Conservation (phyloP, 2,113 vertebrate genomes). For the Pelmatolapia mariae region DNA sequence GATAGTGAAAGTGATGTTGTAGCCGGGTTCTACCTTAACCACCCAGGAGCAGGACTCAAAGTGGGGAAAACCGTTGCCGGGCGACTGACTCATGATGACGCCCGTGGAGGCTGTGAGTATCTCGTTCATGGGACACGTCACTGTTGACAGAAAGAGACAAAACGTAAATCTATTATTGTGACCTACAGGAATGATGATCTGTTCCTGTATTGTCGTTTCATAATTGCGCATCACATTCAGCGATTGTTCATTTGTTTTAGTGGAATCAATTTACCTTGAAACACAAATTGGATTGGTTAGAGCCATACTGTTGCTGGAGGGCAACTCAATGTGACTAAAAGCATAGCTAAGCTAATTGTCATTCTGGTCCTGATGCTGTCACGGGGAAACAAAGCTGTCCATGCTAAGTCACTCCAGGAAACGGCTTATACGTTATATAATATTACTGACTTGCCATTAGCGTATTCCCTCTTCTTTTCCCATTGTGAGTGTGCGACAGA, state of each 20-base stretch:
- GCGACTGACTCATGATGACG: slow-evolving; percentile 93
- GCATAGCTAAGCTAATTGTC: slow-evolving; percentile 28
- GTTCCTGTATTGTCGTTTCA: neutral
- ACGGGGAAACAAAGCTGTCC: slow-evolving; percentile 19
- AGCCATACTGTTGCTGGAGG: slow-evolving; percentile 15
- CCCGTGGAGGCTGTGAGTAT: slow-evolving; percentile 86
- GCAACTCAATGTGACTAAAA: slow-evolving; percentile 35
- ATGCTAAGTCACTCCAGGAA: neutral
- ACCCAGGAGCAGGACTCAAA: slow-evolving; percentile 98
- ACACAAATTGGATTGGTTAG: slow-evolving; percentile 21
- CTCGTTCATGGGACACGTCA: slow-evolving; percentile 91
- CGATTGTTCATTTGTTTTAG: neutral
- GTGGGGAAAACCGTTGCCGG: slow-evolving; percentile 86
- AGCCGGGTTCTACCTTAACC: slow-evolving; percentile 85
- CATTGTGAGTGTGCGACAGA: neutral
- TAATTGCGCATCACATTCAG: neutral
- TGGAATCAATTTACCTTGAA: slow-evolving; percentile 3
- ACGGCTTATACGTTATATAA: neutral
- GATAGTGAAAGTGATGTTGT: slow-evolving; percentile 89
- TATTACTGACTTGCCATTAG: neutral
- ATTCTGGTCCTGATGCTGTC: slow-evolving; percentile 16
- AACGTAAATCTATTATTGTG: neutral
- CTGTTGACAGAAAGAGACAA: slow-evolving; percentile 58
- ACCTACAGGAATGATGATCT: neutral
- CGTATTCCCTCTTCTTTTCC: neutral